A percentile compares a stretch with the other conserved stretches of the same genome.
These are phyloP conservation scores for Lymantria dispar DNA, from an alignment of 2,888 invertebrate species.

Conservation along the genomic window DNA sequence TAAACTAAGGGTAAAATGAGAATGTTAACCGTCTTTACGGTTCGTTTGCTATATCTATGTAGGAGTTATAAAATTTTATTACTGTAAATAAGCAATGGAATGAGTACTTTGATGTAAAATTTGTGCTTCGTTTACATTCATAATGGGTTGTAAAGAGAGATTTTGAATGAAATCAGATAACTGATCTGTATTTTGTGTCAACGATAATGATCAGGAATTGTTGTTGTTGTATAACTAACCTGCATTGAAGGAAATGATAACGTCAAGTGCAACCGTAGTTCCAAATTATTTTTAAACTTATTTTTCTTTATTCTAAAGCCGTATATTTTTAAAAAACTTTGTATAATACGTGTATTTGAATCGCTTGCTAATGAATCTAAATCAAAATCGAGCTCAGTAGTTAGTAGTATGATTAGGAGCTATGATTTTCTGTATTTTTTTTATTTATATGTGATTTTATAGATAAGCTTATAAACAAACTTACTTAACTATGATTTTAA, in stretches of 20 bases:
- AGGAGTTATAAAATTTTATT: slow-evolving; percentile 43
- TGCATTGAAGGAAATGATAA: background rate
- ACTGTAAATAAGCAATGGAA: slow-evolving; percentile 41
- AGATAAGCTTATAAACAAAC: no score
- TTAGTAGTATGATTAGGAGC: no score
- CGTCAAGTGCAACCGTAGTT: background rate
- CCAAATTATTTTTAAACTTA: background rate
- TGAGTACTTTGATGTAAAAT: slow-evolving; percentile 30
- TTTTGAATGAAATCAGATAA: slow-evolving; percentile 19
- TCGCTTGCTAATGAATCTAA: no score
- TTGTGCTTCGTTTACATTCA: slow-evolving; percentile 22
- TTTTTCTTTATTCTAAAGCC: no score
- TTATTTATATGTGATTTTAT: no score
- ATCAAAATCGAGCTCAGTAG: no score
- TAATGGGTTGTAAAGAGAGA: slow-evolving; percentile 28
- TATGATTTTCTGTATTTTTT: no score
- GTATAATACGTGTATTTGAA: no score
- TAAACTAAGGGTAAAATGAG: slow-evolving; percentile 44
- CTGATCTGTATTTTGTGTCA: slow-evolving; percentile 11
- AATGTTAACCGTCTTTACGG: slow-evolving; percentile 33
- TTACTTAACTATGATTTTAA: no score
- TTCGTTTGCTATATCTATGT: slow-evolving; percentile 31
- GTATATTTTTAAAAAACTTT: no score
- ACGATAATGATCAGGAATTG: slow-evolving; percentile 1
- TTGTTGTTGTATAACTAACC: background rate